Base-by-base conservation (phyloP, 2,888 invertebrate genomes). In the Halictus ligatus region DNA sequence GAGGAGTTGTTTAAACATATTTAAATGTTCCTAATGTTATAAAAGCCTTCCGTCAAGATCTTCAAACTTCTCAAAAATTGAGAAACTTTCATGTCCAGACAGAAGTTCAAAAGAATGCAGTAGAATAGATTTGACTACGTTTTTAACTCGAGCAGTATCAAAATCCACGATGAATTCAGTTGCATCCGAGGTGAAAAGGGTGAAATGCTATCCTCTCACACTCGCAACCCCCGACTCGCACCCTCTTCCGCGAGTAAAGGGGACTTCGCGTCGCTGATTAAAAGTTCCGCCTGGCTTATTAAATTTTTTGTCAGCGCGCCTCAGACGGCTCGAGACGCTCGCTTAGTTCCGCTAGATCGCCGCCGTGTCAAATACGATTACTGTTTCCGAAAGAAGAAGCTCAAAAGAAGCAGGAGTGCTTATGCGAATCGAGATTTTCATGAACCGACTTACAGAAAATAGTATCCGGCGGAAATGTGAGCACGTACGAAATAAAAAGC, bases 141-240 rank as follows among this genome's bases (percentile, higher is more conserved):
- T 91, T 90, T 88, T 88, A 90, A 90, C 81, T 78, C 48, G 8
- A 8, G 18, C 29, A 8, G 29, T 48, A 72, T 72, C 72, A 21
- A 12, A 12, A 43, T 40, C 40, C 40, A 13, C 13, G 25, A 13
- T 25, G 25, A n/a, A 60, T 54, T 54, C 54, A 54, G 54, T n/a
- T 54, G 54, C 54, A 54, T 54, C 21, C 10, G 54, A 54, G 54
- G 21, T 18, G 29, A 18, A 4, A 67, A 18, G 18, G 13, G 18
- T 25, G 73, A 71, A 71, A n/a, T 12, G n/a, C 46, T 50, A 21
- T 7, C 50, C 18, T 1, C 25, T 10, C 73, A 25, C 73, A 29
- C 48, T 25, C 29, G 29, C 48, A 10, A 72, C 3, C 29, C 5
- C 54, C n/a, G 29, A 25, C 48, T 73, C 15, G 46, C 73, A 48